Base-by-base conservation (phyloP, 2,797 vertebrate genomes). In the Peromyscus attwateri region DNA sequence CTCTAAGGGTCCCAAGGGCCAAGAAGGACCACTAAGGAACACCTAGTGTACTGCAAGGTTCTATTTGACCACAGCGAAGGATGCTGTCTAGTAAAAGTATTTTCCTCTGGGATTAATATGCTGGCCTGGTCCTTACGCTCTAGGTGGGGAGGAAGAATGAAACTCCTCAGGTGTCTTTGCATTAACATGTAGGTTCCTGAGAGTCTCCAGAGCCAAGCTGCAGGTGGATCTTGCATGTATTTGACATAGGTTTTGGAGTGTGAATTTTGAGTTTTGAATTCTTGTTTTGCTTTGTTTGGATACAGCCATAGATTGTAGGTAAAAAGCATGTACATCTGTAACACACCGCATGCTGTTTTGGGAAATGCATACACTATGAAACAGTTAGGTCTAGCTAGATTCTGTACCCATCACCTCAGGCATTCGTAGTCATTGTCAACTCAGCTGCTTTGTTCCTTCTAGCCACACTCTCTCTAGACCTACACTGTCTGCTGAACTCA, bases 1-100 rank as follows among this genome's bases (percentile, higher is more conserved):
- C 0, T 1, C 31, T 2, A 19, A 57, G 52, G 23, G 57, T 31
- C 31, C 37, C 0, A 9, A 1, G 31, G 49, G 17, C 43, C 71
- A 43, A 27, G 23, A 29, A 17, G 40, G 9, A 31, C 0, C n/a
- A 31, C 16, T 27, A 31, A 12, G 1, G 16, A 29, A 13, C 8
- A 14, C 0, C 14, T 27, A 2, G 23, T 40, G 8, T 13, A 43
- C 21, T 16, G 16, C 9, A 76, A 29, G 23, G 8, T 37, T 27
- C 21, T 49, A 23, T 34, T 27, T 19, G 85, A 40, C 31, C 17
- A 3, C 34, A 79, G 62, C 16, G 5, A 62, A 82, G 14, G 55
- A 40, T 73, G 4, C 7, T 82, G 31, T 8, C 16, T 9, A 4
- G 27, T 14, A 49, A 4, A 57, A 3, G 2, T 46, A 11, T 43